Conservation (phyloP, 2,888 invertebrate species). For the Perithous albicinctus region DNA sequence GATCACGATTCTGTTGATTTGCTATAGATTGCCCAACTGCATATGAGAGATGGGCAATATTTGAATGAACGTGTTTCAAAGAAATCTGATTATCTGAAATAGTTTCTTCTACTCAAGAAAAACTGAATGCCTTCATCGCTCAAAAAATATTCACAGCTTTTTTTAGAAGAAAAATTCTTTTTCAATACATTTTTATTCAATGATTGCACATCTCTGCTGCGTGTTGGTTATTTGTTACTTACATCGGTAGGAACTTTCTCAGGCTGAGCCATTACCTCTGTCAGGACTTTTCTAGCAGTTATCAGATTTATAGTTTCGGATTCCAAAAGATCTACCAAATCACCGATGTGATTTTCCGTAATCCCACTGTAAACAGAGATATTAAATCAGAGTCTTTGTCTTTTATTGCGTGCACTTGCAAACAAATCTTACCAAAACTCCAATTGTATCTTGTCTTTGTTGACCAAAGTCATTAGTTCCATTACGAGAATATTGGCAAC, state of each 20-base stretch:
- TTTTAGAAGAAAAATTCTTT: too few species aligned
- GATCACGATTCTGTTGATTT: too few species aligned
- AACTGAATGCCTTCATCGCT: too few species aligned
- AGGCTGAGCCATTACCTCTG: slow-evolving; percentile 84
- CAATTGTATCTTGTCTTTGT: slow-evolving; percentile 87
- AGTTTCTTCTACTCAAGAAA: too few species aligned
- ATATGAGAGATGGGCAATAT: too few species aligned
- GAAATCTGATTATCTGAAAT: too few species aligned
- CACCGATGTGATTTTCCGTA: slow-evolving; percentile 86
- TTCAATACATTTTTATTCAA: too few species aligned
- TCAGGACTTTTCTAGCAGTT: slow-evolving; percentile 86
- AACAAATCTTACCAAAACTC: slow-evolving; percentile 87
- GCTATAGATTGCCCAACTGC: too few species aligned
- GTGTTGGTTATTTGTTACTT: slow-evolving; percentile 52
- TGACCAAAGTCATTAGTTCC: slow-evolving; percentile 88
- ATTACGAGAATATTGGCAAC: slow-evolving; percentile 90
- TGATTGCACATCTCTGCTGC: too few species aligned
- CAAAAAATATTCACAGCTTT: too few species aligned
- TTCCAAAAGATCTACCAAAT: slow-evolving; percentile 88
- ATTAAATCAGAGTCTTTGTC: slow-evolving; percentile 2
- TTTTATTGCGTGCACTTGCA: slow-evolving; percentile 17
- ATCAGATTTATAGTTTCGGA: slow-evolving; percentile 88
- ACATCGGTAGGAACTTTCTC: slow-evolving; percentile 84
- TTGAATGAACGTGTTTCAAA: too few species aligned
- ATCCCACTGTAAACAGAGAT: slow-evolving; percentile 84